Conservation (phyloP, 2,888 invertebrate genomes). For the Rotaria socialis region DNA sequence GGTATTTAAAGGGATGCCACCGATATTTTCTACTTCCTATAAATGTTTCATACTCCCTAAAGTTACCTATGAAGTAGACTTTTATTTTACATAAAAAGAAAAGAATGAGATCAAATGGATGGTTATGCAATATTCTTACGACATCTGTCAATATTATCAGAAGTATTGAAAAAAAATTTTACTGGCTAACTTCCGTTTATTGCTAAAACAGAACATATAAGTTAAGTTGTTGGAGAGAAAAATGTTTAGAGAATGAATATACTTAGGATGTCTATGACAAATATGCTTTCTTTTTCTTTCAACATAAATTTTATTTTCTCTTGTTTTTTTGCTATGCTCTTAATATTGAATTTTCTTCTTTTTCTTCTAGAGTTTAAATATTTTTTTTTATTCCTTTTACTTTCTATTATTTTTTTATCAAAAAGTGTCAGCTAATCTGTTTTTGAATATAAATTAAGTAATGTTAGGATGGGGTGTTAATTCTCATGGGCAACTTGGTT, state of each 20-base stretch:
- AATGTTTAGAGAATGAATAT: not conserved
- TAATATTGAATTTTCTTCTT: not conserved
- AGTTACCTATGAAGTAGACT: too few species aligned
- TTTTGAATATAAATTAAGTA: not conserved
- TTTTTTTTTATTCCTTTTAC: not conserved
- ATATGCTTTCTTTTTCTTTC: not conserved
- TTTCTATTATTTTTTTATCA: not conserved
- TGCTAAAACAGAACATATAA: not conserved
- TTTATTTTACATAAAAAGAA: too few species aligned
- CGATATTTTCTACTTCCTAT: too few species aligned
- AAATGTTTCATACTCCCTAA: too few species aligned
- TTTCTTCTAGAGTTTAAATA: not conserved
- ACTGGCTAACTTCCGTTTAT: not conserved
- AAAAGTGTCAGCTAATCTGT: not conserved
- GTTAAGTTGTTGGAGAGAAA: not conserved
- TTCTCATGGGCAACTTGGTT: conserved; percentile 72
- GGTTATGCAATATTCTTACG: not conserved
- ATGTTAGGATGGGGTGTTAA: conserved; percentile 70
- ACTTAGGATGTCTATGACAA: not conserved
- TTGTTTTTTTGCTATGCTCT: not conserved
- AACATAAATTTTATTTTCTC: not conserved
- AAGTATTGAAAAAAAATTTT: not conserved
- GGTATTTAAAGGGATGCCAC: too few species aligned
- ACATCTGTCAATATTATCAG: not conserved
- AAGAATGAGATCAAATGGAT: too few species aligned